Evolutionary conservation across 2,888 invertebrate species (phyloP).

Genomic region (Cantharis flavilabris): DNA sequence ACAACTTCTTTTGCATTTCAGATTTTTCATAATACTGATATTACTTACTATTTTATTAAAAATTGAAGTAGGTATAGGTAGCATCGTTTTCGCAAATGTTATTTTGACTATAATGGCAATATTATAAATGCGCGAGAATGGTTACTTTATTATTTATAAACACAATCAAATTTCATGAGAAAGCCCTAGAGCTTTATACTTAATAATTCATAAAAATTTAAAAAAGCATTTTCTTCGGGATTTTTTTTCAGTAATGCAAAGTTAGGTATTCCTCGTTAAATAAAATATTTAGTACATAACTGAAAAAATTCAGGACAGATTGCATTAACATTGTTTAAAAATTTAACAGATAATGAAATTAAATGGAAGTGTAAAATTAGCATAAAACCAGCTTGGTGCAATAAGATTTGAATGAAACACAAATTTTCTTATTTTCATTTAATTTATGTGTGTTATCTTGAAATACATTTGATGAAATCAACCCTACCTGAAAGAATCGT

Average conservation of each 20-base stretch:
- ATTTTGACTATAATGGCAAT: background rate
- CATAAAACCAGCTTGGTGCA: too few relatives aligned
- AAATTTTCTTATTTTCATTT: too few relatives aligned
- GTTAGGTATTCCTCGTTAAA: background rate
- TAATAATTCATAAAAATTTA: background rate
- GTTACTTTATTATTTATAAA: background rate
- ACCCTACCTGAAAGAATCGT: background rate
- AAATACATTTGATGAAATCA: background rate
- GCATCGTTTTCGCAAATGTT: background rate
- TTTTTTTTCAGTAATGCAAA: background rate
- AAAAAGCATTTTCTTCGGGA: background rate
- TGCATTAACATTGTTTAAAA: too few relatives aligned
- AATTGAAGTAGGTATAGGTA: background rate
- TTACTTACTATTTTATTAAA: background rate
- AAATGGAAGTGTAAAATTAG: too few relatives aligned
- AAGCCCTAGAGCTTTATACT: background rate
- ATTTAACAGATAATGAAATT: too few relatives aligned
- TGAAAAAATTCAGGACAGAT: too few relatives aligned
- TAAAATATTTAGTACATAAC: background rate
- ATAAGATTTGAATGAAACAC: too few relatives aligned
- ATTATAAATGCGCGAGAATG: background rate
- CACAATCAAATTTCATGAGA: background rate
- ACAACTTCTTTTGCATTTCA: background rate
- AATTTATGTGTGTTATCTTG: background rate
- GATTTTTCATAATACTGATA: background rate